Conservation (phyloP, 2,113 vertebrate genomes). For the Merops nubicus region DNA sequence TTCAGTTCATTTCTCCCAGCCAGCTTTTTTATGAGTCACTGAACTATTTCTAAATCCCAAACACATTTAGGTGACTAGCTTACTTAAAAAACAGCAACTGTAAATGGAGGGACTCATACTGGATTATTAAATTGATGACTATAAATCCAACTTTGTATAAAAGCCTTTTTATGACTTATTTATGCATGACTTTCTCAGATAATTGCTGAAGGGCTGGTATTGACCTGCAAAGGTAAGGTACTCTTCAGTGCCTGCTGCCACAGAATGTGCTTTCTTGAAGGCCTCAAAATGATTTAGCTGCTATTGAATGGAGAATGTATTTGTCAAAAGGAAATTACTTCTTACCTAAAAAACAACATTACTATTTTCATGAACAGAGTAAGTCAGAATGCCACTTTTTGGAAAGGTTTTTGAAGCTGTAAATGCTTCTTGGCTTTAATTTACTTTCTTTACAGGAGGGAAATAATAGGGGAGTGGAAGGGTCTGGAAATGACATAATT, state of each 20-base stretch:
- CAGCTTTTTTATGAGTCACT: neutral
- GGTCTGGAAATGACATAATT: neutral
- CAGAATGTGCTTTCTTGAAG: neutral
- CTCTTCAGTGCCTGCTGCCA: neutral
- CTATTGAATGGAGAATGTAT: neutral
- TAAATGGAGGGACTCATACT: neutral
- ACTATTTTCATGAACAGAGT: neutral
- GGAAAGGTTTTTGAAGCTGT: neutral
- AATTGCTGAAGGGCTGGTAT: neutral
- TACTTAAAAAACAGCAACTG: neutral
- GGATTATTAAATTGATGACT: neutral
- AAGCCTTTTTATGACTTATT: neutral
- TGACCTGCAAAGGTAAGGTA: neutral
- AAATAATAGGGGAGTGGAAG: neutral
- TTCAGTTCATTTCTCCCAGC: neutral
- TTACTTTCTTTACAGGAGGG: neutral
- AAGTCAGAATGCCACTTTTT: neutral
- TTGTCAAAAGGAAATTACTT: neutral
- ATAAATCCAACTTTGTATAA: neutral
- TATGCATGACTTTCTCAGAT: neutral
- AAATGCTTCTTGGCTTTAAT: neutral
- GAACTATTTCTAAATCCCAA: neutral
- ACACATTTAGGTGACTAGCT: neutral
- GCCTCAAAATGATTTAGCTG: neutral
- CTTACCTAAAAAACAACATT: neutral